Base-by-base conservation (phyloP, 2,888 invertebrate species). In the Trichacis sp. region DNA sequence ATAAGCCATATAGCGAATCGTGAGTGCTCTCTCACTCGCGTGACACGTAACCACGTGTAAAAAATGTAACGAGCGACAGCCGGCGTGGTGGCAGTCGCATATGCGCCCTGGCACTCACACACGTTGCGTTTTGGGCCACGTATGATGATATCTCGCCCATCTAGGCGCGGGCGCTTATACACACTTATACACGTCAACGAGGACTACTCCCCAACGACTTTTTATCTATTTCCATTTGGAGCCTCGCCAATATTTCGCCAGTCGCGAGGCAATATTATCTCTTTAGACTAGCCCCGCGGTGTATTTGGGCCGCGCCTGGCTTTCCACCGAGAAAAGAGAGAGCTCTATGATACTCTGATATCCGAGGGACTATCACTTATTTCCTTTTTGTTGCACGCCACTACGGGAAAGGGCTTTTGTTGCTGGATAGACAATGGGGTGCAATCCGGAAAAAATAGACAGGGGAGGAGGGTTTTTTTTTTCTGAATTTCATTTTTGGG, bases 161-260 rank as follows among this genome's bases (percentile, higher is more conserved):
- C 36, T 49, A 49, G 36, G 36, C 38, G 36, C 36, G n/a, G 6
- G 38, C 24, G 11, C 12, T 33, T 42, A 46, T 46, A 24, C 38
- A 38, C n/a, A n/a, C n/a, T n/a, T n/a, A n/a, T n/a, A n/a, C n/a
- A n/a, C 24, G 48, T 29, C 15, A 24, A 38, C 18, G 42, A 18
- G 29, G 15, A 24, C 40, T 20, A 42, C 59, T 56, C 61, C 59
- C 47, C 49, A 56, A 48, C 30, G 54, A 72, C 75, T 78, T 81
- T 82, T 81, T 82, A 81, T 81, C 78, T 80, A 80, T 80, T 79
- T 80, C 78, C 80, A 81, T 81, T 82, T 82, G 82, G 82, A 77
- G 51, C 71, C 52, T 15, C 56, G 80, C 82, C 82, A 82, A 79
- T 79, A 80, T 81, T 80, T 77, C 75, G 72, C 70, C 61, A 73